Percentiles rank a stretch among this genome's conserved stretches.
Evolutionary conservation across 1,140 invertebrate genomes (phyloP).

Genomic region (Elymnias hypermnestra): DNA sequence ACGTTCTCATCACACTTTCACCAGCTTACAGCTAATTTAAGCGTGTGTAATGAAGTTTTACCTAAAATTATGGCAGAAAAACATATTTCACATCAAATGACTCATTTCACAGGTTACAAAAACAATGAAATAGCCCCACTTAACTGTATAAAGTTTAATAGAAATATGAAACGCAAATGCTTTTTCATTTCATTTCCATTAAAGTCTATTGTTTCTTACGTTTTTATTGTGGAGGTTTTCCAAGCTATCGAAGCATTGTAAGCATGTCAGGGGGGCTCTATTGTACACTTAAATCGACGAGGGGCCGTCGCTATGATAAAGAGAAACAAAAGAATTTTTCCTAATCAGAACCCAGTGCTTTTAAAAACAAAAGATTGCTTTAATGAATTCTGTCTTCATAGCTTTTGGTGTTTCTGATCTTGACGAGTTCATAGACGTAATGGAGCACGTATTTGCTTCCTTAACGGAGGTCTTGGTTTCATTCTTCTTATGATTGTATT

Average conservation of each 20-base stretch:
- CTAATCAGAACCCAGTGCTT: conserved; percentile 46
- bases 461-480: too few relatives aligned
- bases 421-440: too few relatives aligned
- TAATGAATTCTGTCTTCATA: conserved; percentile 34
- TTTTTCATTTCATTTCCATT: conserved; percentile 50
- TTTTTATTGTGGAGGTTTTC: conserved; percentile 62
- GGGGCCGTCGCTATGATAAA: conserved; percentile 39
- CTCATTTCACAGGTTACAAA: too few relatives aligned
- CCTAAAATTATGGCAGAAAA: too few relatives aligned
- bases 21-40: too few relatives aligned
- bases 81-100: too few relatives aligned
- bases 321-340: conserved; percentile 58
- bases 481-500: neutral
- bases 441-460: too few relatives aligned
- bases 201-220: conserved; percentile 48
- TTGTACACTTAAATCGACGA: conserved; percentile 64
- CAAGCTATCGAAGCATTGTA: conserved; percentile 59
- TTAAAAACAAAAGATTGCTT: conserved; percentile 45
- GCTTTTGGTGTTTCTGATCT: conserved; percentile 5
- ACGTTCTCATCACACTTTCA: too few relatives aligned
- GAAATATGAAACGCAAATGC: conserved; percentile 35
- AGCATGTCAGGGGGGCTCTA: conserved; percentile 38
- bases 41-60: too few relatives aligned
- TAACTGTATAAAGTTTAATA: conserved; percentile 1
- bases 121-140: too few relatives aligned